phyloP scores from a whole-genome alignment of 2,797 vertebrate genomes.

The Acanthurus tractus region DNA sequence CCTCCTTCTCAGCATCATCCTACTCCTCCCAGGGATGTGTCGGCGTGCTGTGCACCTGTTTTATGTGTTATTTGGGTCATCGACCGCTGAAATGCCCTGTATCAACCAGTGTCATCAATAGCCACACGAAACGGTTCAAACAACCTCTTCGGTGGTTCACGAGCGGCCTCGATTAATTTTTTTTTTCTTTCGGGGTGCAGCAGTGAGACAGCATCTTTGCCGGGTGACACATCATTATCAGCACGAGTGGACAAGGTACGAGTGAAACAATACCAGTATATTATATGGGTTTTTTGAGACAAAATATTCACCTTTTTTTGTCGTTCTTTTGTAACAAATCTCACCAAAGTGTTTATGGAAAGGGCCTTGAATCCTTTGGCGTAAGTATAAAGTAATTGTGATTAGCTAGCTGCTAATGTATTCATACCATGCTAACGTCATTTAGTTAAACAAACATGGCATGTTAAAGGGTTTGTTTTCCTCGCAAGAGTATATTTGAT shows the following conservation, averaged over 20 bases:
- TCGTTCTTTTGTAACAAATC: neutral
- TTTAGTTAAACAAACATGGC: neutral
- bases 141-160: neutral
- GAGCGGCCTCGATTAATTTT: constrained; percentile 45
- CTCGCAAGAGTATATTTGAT: neutral
- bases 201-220: constrained; percentile 88
- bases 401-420: constrained; percentile 46
- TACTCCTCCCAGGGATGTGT: constrained; percentile 61
- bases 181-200: constrained; percentile 45
- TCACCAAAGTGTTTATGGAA: fast-evolving
- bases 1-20: constrained; percentile 58
- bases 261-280: constrained; percentile 6
- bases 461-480: too few relatives aligned
- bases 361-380: constrained; percentile 42
- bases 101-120: constrained; percentile 27
- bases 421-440: constrained; percentile 2
- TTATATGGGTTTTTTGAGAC: neutral
- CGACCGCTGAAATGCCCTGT: constrained; percentile 40
- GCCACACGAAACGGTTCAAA: constrained; percentile 2
- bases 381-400: constrained; percentile 21
- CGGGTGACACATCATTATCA: constrained; percentile 74
- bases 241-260: constrained; percentile 70
- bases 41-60: constrained; percentile 75
- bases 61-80: constrained; percentile 26
- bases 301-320: neutral